Percentiles rank a stretch among this genome's conserved stretches.
These are phyloP conservation scores for Ploceus nigricollis DNA, from an alignment of 2,113 vertebrate species.

Conservation along the genomic window DNA sequence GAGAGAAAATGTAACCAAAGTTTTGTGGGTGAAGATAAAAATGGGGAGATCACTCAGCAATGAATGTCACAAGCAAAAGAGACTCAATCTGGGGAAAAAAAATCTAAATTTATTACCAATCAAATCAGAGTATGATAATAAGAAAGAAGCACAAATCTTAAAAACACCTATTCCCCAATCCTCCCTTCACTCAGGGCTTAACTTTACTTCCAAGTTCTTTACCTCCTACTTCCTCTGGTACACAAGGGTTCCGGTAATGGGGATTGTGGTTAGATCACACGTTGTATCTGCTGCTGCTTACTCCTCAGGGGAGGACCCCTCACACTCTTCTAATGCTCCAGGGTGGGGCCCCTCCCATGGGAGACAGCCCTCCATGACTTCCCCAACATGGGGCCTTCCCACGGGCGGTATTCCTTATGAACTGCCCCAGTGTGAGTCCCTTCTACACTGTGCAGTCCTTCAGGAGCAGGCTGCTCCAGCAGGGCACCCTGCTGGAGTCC, in stretches of 20 bases:
- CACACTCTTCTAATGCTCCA: background rate
- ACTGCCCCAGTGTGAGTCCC: accelerated
- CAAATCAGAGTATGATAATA: background rate
- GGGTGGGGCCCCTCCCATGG: background rate
- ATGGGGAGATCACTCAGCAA: background rate
- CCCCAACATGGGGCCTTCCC: background rate
- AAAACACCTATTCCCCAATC: background rate
- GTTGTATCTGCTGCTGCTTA: accelerated
- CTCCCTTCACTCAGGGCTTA: background rate
- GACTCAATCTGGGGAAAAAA: accelerated
- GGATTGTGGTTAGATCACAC: background rate
- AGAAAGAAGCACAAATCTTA: background rate
- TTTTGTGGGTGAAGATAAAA: background rate
- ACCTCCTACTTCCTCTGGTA: background rate
- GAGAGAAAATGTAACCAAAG: background rate
- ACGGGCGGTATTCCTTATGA: background rate
- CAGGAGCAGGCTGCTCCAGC: background rate
- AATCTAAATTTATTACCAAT: background rate
- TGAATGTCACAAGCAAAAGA: background rate
- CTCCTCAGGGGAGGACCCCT: background rate
- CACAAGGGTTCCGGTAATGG: background rate
- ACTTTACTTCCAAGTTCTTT: background rate
- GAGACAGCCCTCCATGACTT: background rate
- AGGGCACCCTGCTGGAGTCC: background rate
- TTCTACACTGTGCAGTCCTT: too few species aligned